These are phyloP conservation scores for Aurelia coerulea DNA, from an alignment of 30 jellyfish, hydroid and myxozoan genomes.

Conservation along the genomic window DNA sequence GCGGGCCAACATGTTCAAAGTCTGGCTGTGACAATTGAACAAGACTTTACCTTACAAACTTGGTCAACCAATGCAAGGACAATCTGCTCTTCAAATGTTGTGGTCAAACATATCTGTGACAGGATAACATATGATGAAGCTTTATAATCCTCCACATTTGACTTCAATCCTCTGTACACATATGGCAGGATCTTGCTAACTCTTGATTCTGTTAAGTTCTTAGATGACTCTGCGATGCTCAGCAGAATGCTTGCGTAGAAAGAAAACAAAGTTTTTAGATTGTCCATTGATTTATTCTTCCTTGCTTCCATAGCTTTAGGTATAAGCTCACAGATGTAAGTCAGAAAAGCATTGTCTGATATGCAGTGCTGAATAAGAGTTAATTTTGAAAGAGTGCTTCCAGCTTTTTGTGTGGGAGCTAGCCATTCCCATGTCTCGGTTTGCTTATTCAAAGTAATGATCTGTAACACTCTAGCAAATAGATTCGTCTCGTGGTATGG, in stretches of 20 bases:
- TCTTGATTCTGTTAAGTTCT: conserved; percentile 41
- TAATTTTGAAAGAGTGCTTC: conserved; percentile 69
- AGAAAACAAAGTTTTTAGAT: conserved; percentile 64
- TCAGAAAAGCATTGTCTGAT: conserved; percentile 44
- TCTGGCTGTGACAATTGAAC: not conserved
- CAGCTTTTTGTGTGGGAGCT: conserved; percentile 45
- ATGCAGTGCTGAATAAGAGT: conserved; percentile 72
- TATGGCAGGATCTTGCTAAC: conserved; percentile 64
- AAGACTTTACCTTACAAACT: conserved; percentile 63
- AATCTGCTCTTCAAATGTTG: conserved; percentile 46
- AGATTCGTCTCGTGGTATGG: conserved; percentile 94
- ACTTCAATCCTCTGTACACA: conserved; percentile 72
- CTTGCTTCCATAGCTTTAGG: conserved; percentile 50
- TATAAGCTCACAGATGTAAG: conserved; percentile 70
- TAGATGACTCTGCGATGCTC: conserved; percentile 61
- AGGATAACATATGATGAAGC: conserved; percentile 77
- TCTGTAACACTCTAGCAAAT: conserved; percentile 77
- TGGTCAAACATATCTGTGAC: conserved; percentile 54
- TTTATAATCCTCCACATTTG: conserved; percentile 58
- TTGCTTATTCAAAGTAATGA: conserved; percentile 34
- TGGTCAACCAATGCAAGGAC: conserved; percentile 50
- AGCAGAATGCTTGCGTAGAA: conserved; percentile 72
- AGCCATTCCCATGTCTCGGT: conserved; percentile 78
- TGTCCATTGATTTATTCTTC: conserved; percentile 33
- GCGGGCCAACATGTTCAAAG: too few relatives aligned